Conservation (phyloP, 2,797 vertebrate species). For the Mastacembelus armatus region DNA sequence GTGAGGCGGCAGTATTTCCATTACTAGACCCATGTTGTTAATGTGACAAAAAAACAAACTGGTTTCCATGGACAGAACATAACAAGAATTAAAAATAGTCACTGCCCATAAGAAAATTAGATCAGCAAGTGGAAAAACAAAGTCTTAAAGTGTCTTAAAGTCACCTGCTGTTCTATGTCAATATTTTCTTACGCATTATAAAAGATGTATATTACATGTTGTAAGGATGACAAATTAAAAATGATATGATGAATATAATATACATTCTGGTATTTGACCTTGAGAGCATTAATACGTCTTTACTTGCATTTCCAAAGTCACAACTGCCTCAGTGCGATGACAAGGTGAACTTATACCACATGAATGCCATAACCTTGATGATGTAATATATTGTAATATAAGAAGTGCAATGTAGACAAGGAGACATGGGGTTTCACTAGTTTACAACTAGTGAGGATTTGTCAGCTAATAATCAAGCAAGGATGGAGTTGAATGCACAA, state of each 20-base stretch:
- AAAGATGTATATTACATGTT: constrained; percentile 18
- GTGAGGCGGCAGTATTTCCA: constrained; percentile 7
- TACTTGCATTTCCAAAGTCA: constrained; percentile 57
- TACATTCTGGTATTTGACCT: constrained; percentile 47
- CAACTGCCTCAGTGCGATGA: constrained; percentile 43
- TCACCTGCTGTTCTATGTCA: constrained; percentile 36
- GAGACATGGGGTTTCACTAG: constrained; percentile 43
- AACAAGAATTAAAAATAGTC: constrained; percentile 68
- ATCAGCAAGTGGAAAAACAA: constrained; percentile 77
- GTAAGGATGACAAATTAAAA: constrained; percentile 20
- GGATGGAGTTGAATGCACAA: constrained; percentile 16
- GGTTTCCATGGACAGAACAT: constrained; percentile 72
- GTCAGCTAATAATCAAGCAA: constrained; percentile 18
- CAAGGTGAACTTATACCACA: constrained; percentile 50
- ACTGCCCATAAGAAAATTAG: constrained; percentile 51
- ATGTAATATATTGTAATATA: constrained; percentile 68
- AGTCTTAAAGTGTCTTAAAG: constrained; percentile 55
- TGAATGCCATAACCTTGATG: constrained; percentile 74
- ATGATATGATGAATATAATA: constrained; percentile 13
- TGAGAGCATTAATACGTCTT: constrained; percentile 46
- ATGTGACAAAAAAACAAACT: constrained; percentile 55
- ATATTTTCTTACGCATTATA: constrained; percentile 6
- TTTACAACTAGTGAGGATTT: constrained; percentile 51
- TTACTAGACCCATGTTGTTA: constrained; percentile 43
- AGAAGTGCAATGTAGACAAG: constrained; percentile 56